phyloP scores from a whole-genome alignment of 2,888 invertebrate genomes.

The Drosophila helvetica region DNA sequence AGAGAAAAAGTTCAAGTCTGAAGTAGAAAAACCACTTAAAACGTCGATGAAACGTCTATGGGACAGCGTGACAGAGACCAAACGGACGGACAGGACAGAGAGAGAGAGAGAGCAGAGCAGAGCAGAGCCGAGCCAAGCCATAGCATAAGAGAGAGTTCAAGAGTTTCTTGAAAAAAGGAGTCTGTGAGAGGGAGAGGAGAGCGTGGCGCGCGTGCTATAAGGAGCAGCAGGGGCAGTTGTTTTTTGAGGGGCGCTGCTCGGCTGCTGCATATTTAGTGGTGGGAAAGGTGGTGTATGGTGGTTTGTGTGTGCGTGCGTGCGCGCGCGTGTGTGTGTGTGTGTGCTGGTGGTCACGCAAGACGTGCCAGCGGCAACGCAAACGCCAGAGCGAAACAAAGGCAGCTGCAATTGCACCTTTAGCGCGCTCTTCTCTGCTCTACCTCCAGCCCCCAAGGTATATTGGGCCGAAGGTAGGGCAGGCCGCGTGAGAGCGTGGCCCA shows the following conservation, averaged over 20 bases:
- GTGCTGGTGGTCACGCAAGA: constrained; percentile 78
- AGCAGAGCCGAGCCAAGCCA: too few relatives aligned
- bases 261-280: constrained; percentile 69
- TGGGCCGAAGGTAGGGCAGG: too few relatives aligned
- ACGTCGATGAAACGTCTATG: constrained; percentile 71
- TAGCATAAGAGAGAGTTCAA: constrained; percentile 23
- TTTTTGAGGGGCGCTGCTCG: constrained; percentile 42
- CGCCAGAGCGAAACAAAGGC: constrained; percentile 62
- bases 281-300: constrained; percentile 52
- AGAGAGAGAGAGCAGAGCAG: constrained; percentile 11
- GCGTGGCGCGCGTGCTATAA: constrained; percentile 61
- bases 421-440: constrained; percentile 27
- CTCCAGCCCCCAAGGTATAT: too few relatives aligned
- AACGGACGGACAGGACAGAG: constrained; percentile 19
- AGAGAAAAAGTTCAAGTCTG: constrained; percentile 70
- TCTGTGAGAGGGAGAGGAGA: constrained; percentile 53
- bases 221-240: constrained; percentile 46
- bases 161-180: constrained; percentile 59
- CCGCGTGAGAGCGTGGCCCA: neutral
- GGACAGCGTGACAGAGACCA: constrained; percentile 36
- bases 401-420: constrained; percentile 80
- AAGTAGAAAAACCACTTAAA: constrained; percentile 80
- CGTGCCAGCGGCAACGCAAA: constrained; percentile 57
- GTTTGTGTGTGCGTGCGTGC: constrained; percentile 46
- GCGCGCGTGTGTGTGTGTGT: constrained; percentile 37